phyloP scores from a whole-genome alignment of 2,113 vertebrate genomes.

The Psittacula cyanocephala region DNA sequence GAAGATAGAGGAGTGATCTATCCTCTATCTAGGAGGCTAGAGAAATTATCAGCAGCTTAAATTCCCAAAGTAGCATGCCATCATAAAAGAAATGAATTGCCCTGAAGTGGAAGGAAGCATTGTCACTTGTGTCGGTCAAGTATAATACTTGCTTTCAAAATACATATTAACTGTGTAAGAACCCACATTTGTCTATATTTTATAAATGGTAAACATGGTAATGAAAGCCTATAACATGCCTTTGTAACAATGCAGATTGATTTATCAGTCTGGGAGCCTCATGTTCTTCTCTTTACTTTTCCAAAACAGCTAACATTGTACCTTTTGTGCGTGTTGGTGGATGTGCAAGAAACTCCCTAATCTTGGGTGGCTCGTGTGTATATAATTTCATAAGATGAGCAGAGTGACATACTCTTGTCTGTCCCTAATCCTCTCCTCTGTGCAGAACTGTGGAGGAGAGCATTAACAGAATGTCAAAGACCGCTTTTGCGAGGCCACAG shows the following conservation, averaged over 20 bases:
- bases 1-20: not conserved
- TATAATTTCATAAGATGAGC: not conserved
- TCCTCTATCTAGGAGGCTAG: not conserved
- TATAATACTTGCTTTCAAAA: not conserved
- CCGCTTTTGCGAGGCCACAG: accelerated
- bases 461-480: not conserved
- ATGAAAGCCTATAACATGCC: not conserved
- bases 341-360: not conserved
- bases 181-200: not conserved
- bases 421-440: not conserved
- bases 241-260: not conserved
- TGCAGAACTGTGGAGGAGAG: not conserved
- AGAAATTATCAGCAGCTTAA: not conserved
- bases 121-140: not conserved
- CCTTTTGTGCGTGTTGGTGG: not conserved
- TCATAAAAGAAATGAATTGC: not conserved
- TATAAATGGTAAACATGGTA: not conserved
- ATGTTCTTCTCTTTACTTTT: not conserved
- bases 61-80: not conserved
- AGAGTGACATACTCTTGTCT: not conserved
- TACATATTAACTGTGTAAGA: not conserved
- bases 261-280: not conserved
- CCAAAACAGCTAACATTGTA: not conserved
- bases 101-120: not conserved
- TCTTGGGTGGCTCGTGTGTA: not conserved